Evolutionary conservation across 2,113 vertebrate genomes (phyloP), one percentile per base, ranked within the genome.

Genomic region (Alligator mississippiensis): DNA sequence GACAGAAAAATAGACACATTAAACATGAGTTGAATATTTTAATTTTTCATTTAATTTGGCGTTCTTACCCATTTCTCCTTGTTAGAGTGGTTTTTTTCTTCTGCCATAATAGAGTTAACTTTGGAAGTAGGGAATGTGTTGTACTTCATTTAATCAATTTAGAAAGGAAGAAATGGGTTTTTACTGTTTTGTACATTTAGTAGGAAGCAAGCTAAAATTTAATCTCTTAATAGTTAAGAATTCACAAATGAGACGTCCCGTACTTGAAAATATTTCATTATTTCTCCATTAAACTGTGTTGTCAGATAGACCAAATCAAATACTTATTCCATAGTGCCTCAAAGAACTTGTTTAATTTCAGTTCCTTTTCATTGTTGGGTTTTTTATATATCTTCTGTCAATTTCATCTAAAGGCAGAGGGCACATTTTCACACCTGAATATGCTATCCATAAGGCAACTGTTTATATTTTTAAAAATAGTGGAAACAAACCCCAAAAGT

Each of bases 31-130:
- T 93, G 89, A 85, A 55, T 7, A 92, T 75, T 85, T 95, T 95
- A 72, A 90, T 82, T 95, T 91, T 96, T 94, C 80, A 87, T 90
- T 85, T 21, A 9, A 59, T 82, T 58, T 80, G 82, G 28, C 80
- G 96, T 96, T 84, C 82, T 70, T 88, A 79, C 57, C 86, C 13
- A 5, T 77, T 93, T 89, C 79, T 59, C 55, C 82, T 89, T 84
- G 47, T 47, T 47, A 47, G 47, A 47, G 47, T 47, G 34, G 21
- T 90, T 85, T 85, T 55, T 85, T 34, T 54, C 77, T 90, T 91
- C 66, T 57, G 80, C 25, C 19, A 28, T 84, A 82, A 38, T 77
- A 61, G 18, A 21, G 3, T 9, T 62, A 25, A 59, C 84, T 18
- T 0, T 89, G 75, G 61, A 84, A 47, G 66, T 89, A 81, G 27